Base-by-base conservation (phyloP, 2,797 vertebrate species). In the Ctenopoma multispine region DNA sequence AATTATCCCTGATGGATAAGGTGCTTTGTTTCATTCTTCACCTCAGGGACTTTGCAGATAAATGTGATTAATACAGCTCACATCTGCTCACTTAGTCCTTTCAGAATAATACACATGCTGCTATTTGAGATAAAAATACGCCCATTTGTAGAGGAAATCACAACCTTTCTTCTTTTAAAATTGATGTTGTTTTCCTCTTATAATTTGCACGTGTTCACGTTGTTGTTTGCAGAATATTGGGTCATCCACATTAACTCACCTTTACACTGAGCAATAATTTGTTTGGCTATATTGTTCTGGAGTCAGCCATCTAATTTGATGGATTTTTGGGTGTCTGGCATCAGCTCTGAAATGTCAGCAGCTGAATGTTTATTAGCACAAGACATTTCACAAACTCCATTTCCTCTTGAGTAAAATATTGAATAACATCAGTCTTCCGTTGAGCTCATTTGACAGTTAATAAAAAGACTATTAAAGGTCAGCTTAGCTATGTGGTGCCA, bases 311-410 rank as follows among this genome's bases (percentile, higher is more conserved):
- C 31, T 64, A 55, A 76, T 59, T 31, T 71, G 54, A 77, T 76
- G 21, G 46, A 69, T 72, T 61, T 81, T 68, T 18, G n/a, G 66
- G 48, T 64, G 40, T 38, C 54, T 18, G 44, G 76, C 38, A 41
- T 75, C 69, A 47, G 41, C 68, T 65, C 29, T 68, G 64, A 90
- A 89, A 89, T 89, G 87, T 83, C 87, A 88, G 55, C 13, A 1
- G 57, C 20, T 79, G 65, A 83, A 82, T 82, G 81, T 83, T 70
- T 69, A 86, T 84, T 5, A 68, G 65, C 48, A 4, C 24, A 31
- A 40, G 51, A 46, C 59, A 67, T 79, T 86, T 81, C 24, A 63
- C 55, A 66, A 86, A 69, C 50, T 62, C 47, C n/a, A n/a, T 51
- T 77, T 46, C 13, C 21, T 72, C 60, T 24, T 0, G 17, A 61